phyloP scores from a whole-genome alignment of 2,888 invertebrate genomes.

The Lamellibrachia satsuma region DNA sequence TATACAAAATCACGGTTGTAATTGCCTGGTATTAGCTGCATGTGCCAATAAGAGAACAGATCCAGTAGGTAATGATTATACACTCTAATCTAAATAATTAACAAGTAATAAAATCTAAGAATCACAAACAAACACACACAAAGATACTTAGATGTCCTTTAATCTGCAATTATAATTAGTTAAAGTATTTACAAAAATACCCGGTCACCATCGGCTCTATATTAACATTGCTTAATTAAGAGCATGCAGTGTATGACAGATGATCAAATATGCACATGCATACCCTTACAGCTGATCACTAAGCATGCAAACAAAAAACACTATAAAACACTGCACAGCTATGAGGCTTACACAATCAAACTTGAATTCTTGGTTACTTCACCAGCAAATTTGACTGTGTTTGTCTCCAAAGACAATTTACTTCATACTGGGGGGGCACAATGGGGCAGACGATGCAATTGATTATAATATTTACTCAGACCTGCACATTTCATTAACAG shows the following conservation, averaged over 20 bases:
- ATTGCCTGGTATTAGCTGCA: neutral
- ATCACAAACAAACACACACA: too few species aligned
- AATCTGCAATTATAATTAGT: neutral
- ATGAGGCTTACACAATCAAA: neutral
- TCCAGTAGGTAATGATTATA: neutral
- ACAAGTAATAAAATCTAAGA: too few species aligned
- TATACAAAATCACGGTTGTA: neutral
- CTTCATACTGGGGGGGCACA: too few species aligned
- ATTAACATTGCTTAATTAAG: neutral
- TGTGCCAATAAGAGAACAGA: neutral
- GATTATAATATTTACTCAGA: too few species aligned
- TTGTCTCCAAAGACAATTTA: neutral
- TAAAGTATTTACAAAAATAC: neutral
- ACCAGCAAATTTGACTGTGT: too few species aligned
- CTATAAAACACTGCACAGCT: neutral
- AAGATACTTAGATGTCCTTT: neutral
- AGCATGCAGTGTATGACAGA: neutral
- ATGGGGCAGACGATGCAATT: too few species aligned
- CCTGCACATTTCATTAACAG: too few species aligned
- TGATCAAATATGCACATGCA: neutral
- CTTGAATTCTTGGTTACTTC: too few species aligned
- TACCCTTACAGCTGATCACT: neutral
- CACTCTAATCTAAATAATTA: neutral
- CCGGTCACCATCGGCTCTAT: neutral
- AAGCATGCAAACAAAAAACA: neutral